phyloP scores from a whole-genome alignment of 2,797 vertebrate genomes.

The Eulemur rubriventer region DNA sequence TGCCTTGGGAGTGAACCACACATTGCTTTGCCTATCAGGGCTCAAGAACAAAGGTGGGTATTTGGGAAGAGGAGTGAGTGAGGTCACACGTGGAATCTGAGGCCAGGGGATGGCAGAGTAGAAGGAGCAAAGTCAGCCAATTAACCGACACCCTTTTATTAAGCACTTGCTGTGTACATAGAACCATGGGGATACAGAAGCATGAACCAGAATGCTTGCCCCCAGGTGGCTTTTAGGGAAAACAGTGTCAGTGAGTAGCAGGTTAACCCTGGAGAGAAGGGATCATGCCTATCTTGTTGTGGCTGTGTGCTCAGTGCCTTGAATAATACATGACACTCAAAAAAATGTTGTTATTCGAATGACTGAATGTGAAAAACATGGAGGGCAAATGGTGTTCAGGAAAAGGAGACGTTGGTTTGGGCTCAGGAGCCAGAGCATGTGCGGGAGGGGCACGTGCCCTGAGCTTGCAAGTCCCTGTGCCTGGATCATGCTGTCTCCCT shows the following conservation, averaged over 20 bases:
- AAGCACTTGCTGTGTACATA: neutral
- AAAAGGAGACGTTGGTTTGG: neutral
- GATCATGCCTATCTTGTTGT: neutral
- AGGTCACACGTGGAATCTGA: neutral
- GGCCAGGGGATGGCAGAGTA: neutral
- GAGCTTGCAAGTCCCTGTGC: too few species aligned
- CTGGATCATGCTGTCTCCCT: neutral
- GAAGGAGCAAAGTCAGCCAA: neutral
- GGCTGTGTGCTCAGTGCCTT: neutral
- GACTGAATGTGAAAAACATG: neutral
- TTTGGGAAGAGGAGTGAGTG: neutral
- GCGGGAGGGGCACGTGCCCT: rapidly evolving
- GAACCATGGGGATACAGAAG: neutral
- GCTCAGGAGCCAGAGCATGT: neutral
- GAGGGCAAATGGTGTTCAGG: neutral
- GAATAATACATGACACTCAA: neutral
- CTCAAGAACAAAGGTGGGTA: neutral
- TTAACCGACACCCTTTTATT: neutral
- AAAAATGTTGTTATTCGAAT: neutral
- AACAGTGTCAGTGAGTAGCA: neutral
- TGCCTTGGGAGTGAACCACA: too few species aligned
- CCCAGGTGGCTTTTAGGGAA: neutral
- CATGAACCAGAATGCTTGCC: neutral
- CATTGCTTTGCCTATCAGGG: neutral
- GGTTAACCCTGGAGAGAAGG: rapidly evolving